These are phyloP conservation scores for Cheilosia urbana DNA, from an alignment of 2,888 invertebrate species.

Conservation along the genomic window DNA sequence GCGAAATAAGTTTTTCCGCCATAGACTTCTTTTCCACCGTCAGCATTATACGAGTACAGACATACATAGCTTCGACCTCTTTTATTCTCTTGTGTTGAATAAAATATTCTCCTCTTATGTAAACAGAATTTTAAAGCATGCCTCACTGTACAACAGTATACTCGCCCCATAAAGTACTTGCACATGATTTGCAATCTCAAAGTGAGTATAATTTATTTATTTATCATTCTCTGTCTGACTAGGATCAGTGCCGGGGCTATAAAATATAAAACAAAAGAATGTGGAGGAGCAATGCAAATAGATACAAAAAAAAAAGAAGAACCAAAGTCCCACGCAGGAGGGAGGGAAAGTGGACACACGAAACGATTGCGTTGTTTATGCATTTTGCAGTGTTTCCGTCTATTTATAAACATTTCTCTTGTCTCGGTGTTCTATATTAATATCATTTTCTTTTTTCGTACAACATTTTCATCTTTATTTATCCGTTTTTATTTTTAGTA, in stretches of 20 bases:
- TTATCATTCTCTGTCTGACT: slow-evolving; percentile 59
- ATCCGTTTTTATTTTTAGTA: slow-evolving; percentile 5
- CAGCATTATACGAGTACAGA: too few species aligned
- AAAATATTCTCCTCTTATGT: too few species aligned
- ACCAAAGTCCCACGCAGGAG: slow-evolving; percentile 7
- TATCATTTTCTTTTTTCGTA: slow-evolving; percentile 3
- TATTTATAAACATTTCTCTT: slow-evolving; percentile 61
- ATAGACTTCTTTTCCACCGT: too few species aligned
- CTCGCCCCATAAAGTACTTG: too few species aligned
- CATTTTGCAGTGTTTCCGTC: slow-evolving; percentile 54
- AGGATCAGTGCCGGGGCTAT: slow-evolving; percentile 60
- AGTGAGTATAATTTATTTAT: slow-evolving; percentile 66
- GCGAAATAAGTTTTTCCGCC: too few species aligned
- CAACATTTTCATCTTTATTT: slow-evolving; percentile 48
- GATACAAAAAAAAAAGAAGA: not conserved
- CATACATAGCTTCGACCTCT: too few species aligned
- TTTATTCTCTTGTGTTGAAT: too few species aligned
- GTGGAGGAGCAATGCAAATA: slow-evolving; percentile 8
- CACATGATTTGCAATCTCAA: slow-evolving; percentile 30
- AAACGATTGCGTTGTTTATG: slow-evolving; percentile 62
- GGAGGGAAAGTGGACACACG: slow-evolving; percentile 9
- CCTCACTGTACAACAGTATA: slow-evolving; percentile 17
- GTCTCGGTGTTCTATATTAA: slow-evolving; percentile 31
- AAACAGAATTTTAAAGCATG: slow-evolving; percentile 56
- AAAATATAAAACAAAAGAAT: slow-evolving; percentile 45